Evolutionary conservation across 2,888 invertebrate species (phyloP), one percentile per base, ranked within the genome.

Genomic region (Nomada flava): DNA sequence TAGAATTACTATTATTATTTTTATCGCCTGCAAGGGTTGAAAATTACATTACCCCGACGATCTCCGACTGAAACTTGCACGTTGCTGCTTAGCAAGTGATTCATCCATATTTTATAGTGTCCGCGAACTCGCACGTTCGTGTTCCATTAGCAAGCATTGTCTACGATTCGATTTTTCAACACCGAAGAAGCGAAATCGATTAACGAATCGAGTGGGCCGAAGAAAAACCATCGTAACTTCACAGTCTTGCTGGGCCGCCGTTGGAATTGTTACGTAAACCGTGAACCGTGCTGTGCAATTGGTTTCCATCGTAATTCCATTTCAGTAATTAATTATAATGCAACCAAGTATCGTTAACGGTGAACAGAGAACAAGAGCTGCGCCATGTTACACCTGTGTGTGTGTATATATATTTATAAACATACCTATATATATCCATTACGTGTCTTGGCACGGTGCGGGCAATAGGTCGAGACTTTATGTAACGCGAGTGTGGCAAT

Each of bases 401-500:
- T 26, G 9, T 23, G 23, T 57, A 53, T 4, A 11, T 44, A 15
- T 10, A 29, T 20, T 47, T 42, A 20, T 50, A 29, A 15, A 15
- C 13, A 18, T 36, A 15, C 53, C 13, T 44, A 20, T 57, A 20
- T 23, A 26, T 73, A 26, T 65, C 68, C 47, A 26, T 67, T 80
- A 76, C 52, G 69, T 65, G 76, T 76, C 65, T 76, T 76, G 63
- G 55, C 69, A 23, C 57, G 26, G 50, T 13, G 62, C 60, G 50
- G 72, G 59, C 44, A 29, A 55, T 52, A 13, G 36, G 75, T 23
- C 57, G 70, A 60, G 70, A 70, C 68, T 77, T 81, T 81, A 81
- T 77, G 57, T 81, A 83, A 80, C 76, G 76, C 67, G 74, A 83
- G 77, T 67, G 81, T 76, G 76, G 83, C 81, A 81, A 81, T 74